Percentiles rank a stretch among this genome's conserved stretches.
Conservation (phyloP, 2,797 vertebrate genomes). For the Huso huso region DNA sequence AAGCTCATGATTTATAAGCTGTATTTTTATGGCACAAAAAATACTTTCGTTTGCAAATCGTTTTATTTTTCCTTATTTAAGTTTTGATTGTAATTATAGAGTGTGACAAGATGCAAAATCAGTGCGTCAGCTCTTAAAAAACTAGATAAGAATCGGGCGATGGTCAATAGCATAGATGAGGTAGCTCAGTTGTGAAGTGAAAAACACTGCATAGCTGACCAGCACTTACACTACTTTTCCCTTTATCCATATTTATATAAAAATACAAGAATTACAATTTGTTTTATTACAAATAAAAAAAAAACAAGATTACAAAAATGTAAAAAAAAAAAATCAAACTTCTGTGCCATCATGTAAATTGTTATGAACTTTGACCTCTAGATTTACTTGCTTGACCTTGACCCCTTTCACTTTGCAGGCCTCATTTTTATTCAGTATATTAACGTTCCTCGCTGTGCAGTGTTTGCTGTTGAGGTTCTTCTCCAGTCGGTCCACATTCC, state of each 20-base stretch:
- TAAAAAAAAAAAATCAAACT: constrained; percentile 55
- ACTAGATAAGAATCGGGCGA: constrained; percentile 9
- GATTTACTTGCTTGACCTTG: constrained; percentile 57
- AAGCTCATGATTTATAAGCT: no score
- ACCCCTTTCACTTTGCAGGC: constrained; percentile 44
- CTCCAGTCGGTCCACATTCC: constrained; percentile 52
- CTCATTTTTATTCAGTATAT: constrained; percentile 58
- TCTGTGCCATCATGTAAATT: constrained; percentile 87
- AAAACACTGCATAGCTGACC: constrained; percentile 40
- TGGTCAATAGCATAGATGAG: constrained; percentile 37
- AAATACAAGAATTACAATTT: constrained; percentile 59
- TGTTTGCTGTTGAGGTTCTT: constrained; percentile 68
- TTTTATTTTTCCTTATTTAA: no score
- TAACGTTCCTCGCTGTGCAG: constrained; percentile 75
- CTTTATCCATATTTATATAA: constrained; percentile 59
- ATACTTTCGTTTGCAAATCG: no score
- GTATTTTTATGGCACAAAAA: no score
- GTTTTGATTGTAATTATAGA: no score
- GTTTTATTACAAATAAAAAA: constrained; percentile 52
- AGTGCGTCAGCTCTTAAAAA: background rate
- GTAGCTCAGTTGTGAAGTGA: constrained; percentile 61
- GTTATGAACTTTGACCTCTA: constrained; percentile 82
- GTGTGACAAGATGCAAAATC: background rate
- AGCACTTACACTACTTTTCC: constrained; percentile 37
- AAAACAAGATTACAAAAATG: constrained; percentile 45